A percentile compares a stretch with the other conserved stretches of the same genome.
Evolutionary conservation across 1,140 invertebrate species (phyloP).

Genomic region (Ptiloglossa arizonensis): DNA sequence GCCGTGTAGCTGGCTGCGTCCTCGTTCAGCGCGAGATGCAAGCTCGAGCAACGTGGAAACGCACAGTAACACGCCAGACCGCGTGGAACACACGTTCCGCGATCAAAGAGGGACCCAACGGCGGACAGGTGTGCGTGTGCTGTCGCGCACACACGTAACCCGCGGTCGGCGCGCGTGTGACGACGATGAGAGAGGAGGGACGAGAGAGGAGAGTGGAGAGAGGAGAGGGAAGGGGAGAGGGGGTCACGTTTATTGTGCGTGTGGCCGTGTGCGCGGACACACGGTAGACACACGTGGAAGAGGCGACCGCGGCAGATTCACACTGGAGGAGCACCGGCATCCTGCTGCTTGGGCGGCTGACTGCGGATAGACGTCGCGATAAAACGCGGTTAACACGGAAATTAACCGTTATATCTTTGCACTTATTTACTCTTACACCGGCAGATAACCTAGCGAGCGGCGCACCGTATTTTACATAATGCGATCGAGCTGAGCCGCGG

Average conservation of each 20-base stretch:
- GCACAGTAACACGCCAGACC: constrained; percentile 48
- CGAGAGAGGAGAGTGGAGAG: too few species aligned
- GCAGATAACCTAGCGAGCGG: constrained; percentile 55
- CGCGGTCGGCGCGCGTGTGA: too few species aligned
- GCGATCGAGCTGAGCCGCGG: constrained; percentile 15
- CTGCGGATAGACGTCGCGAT: constrained; percentile 79
- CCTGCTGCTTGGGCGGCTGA: constrained; percentile 73
- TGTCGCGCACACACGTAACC: background rate
- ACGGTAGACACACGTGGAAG: constrained; percentile 34
- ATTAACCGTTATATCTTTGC: constrained; percentile 82
- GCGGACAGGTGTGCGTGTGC: constrained; percentile 26
- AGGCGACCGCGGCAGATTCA: constrained; percentile 54
- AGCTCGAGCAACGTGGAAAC: constrained; percentile 36
- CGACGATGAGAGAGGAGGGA: too few species aligned
- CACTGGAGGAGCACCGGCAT: constrained; percentile 67
- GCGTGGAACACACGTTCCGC: constrained; percentile 49
- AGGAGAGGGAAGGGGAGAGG: too few species aligned
- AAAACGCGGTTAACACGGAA: constrained; percentile 79
- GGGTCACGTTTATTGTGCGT: background rate
- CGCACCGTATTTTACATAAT: constrained; percentile 63
- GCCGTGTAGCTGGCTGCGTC: background rate
- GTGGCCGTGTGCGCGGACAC: constrained; percentile 17
- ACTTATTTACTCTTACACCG: constrained; percentile 77
- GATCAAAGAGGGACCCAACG: constrained; percentile 24
- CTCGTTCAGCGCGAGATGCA: constrained; percentile 38